Conservation (phyloP, 2,797 vertebrate species). For the Pipistrellus nathusii region DNA sequence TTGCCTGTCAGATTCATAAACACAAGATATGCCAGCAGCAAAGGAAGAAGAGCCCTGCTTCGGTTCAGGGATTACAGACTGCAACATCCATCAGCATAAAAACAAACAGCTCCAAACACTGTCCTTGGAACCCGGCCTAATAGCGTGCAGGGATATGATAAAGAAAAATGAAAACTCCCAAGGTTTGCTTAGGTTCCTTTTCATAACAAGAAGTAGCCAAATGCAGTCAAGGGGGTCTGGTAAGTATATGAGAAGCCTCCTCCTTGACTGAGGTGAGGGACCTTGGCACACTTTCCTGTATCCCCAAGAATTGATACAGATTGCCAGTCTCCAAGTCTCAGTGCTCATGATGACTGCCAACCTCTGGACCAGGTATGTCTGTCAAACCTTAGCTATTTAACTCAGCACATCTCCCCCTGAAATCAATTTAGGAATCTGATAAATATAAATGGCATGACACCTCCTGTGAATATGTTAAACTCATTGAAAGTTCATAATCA, state of each 20-base stretch:
- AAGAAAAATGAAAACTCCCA: not conserved
- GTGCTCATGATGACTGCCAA: not conserved
- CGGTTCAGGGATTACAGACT: conserved; percentile 74
- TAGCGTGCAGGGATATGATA: not conserved
- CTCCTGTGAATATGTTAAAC: not conserved
- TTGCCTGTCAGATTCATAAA: conserved; percentile 85
- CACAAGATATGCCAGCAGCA: conserved; percentile 74
- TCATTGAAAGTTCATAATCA: not conserved
- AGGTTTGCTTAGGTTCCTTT: not conserved
- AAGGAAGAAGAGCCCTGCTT: conserved; percentile 55
- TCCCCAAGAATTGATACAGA: not conserved
- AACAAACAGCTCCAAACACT: conserved; percentile 70
- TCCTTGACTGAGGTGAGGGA: not conserved
- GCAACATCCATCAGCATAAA: conserved; percentile 77
- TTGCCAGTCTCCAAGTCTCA: not conserved
- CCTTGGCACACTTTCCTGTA: not conserved
- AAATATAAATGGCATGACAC: not conserved
- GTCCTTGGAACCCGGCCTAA: conserved; percentile 36
- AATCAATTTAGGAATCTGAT: conserved; percentile 2
- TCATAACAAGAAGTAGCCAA: not conserved
- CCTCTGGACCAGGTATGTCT: not conserved
- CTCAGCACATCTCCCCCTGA: not conserved
- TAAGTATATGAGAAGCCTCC: not conserved
- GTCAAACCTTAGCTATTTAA: not conserved
- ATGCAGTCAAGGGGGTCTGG: not conserved